Percentiles rank a stretch among this genome's conserved stretches.
Conservation (phyloP, 2,797 vertebrate species). For the Synanceia verrucosa region DNA sequence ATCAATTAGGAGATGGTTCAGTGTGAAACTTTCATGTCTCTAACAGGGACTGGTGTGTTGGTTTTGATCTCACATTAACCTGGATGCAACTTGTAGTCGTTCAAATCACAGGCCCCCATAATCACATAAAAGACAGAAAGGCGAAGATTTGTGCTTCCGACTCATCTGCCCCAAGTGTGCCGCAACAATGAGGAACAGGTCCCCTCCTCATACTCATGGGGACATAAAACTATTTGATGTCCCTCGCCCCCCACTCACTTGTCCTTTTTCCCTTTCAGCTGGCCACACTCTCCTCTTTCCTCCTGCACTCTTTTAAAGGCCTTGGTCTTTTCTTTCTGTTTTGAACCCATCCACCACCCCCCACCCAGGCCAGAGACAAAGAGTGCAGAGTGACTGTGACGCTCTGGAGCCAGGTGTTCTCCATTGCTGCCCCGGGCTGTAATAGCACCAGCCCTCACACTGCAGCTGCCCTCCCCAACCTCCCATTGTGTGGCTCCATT, state of each 20-base stretch:
- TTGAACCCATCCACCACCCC: background rate
- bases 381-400: conserved; percentile 67
- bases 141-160: conserved; percentile 61
- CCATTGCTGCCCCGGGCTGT: conserved; percentile 61
- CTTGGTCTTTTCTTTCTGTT: conserved; percentile 60
- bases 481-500: conserved; percentile 80
- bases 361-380: conserved; percentile 69
- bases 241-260: conserved; percentile 30
- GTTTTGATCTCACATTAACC: background rate
- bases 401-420: conserved; percentile 82
- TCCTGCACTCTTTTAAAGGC: conserved; percentile 66
- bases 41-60: background rate
- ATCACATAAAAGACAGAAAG: conserved; percentile 24
- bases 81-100: background rate
- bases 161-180: conserved; percentile 78
- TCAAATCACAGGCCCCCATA: background rate
- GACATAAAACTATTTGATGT: conserved; percentile 68
- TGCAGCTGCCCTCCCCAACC: conserved; percentile 81
- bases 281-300: conserved; percentile 58
- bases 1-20: background rate
- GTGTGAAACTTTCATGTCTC: background rate
- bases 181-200: conserved; percentile 71
- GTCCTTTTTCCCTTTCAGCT: conserved; percentile 38
- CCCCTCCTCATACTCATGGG: conserved; percentile 41
- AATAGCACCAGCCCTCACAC: conserved; percentile 74